These are phyloP conservation scores for Sebastolobus altivelis DNA, from an alignment of 2,797 vertebrate genomes.

Conservation along the genomic window DNA sequence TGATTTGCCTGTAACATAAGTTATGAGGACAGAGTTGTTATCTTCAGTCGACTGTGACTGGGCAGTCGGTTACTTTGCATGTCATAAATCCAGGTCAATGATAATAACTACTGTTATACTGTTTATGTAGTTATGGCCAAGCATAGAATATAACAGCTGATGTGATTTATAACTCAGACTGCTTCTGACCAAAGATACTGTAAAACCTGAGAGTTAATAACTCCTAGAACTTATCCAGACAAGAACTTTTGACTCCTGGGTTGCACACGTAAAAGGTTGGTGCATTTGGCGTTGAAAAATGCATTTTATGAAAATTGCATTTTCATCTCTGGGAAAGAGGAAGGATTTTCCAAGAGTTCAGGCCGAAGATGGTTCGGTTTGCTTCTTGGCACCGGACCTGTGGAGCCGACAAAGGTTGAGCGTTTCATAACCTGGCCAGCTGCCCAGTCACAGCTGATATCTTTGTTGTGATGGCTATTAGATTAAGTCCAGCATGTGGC, in stretches of 20 bases:
- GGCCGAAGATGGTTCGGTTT: neutral
- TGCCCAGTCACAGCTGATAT: constrained; percentile 36
- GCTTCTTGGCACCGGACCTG: constrained; percentile 6
- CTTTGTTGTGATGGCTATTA: constrained; percentile 56
- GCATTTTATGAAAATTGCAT: neutral
- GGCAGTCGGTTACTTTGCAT: neutral
- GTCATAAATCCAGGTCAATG: neutral
- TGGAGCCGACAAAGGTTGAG: constrained; percentile 9
- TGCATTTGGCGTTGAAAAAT: neutral
- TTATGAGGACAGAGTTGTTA: neutral
- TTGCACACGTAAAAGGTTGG: neutral
- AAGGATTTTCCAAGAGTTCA: neutral
- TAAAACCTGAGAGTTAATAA: neutral
- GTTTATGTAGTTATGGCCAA: neutral
- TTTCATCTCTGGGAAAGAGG: neutral
- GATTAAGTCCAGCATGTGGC: constrained; percentile 58
- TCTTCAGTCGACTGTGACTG: neutral
- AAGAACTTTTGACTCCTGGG: neutral
- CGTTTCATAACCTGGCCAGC: constrained; percentile 41
- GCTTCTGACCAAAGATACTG: neutral
- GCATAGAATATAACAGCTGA: neutral
- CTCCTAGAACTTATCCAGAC: neutral
- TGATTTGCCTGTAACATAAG: constrained; percentile 25
- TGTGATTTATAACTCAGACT: neutral
- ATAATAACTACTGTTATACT: neutral